Evolutionary conservation across 2,113 vertebrate species (phyloP), one percentile per base, ranked within the genome.

Genomic region (Corvus hawaiiensis): DNA sequence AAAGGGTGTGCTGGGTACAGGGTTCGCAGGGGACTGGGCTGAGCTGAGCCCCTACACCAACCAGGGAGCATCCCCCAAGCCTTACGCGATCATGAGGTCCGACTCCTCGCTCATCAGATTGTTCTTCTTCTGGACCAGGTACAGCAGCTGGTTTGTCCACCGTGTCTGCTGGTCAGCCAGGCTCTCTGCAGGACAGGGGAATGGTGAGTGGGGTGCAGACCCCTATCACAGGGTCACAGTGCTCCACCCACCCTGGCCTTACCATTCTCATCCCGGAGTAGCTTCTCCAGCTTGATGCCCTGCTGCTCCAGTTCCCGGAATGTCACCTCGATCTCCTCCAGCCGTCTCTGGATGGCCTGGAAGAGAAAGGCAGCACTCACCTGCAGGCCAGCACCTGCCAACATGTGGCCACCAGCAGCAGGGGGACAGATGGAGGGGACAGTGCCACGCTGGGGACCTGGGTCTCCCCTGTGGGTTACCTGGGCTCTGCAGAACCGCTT

Each of bases 11-110:
- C 28, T 54, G 56, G n/a, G 23, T 16, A 23, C 48, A 49, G 64
- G 14, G 10, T 49, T 72, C 0, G 0, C 11, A 20, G 20, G 48
- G 54, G 44, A 2, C 13, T 49, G 56, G 56, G 49, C 19, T 30
- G 51, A 91, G 55, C 81, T 6, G 21, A 89, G 73, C 26, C 41
- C 55, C 43, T 7, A 1, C 6, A 4, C n/a, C 0, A 0, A 9
- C 4, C 2, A 0, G 14, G 24, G 39, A 51, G 17, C 80, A 22
- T 15, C 46, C 13, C 43, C 32, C 59, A 15, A 18, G 21, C 52
- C 98, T 99, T 97, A 99, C 99, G 92, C 96, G 84, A 99, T 98
- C 99, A 99, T 99, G 92, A 99, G 99, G 84, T 99, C 99, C 0
- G 99, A 99, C 96, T 99, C 99, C 93, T 99, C 99, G 0, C 95